Evolutionary conservation across 2,888 invertebrate genomes (phyloP).

Genomic region (Hyles lineata): DNA sequence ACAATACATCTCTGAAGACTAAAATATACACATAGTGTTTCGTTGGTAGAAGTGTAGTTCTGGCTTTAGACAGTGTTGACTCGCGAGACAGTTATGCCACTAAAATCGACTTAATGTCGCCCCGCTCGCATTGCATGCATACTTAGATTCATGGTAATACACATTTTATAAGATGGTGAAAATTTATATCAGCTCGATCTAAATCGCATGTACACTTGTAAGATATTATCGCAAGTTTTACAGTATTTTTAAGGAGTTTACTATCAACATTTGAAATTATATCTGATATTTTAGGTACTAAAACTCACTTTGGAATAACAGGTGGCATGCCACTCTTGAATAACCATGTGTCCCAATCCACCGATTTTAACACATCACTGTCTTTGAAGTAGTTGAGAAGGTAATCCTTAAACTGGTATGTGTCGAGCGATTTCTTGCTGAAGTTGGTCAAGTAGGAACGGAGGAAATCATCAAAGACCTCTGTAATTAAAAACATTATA

Average conservation of each 20-base stretch:
- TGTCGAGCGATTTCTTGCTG: slow-evolving; percentile 92
- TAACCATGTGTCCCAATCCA: slow-evolving; percentile 96
- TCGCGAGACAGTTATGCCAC: no score
- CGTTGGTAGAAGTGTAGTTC: no score
- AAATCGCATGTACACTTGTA: background rate
- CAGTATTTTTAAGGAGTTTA: no score
- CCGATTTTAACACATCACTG: slow-evolving; percentile 80
- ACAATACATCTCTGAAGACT: no score
- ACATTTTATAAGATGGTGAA: background rate
- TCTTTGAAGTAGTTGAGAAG: slow-evolving; percentile 89
- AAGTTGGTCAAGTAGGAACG: slow-evolving; percentile 91
- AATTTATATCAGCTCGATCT: background rate
- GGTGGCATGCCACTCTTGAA: slow-evolving; percentile 94
- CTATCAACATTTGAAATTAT: no score
- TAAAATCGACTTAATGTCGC: no score
- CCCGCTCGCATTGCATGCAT: background rate
- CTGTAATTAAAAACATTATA: slow-evolving; percentile 47
- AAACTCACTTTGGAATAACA: slow-evolving; percentile 89
- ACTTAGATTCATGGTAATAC: no score
- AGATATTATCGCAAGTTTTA: no score
- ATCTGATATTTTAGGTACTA: no score
- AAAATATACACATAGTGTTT: no score
- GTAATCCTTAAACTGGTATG: slow-evolving; percentile 90
- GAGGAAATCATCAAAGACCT: slow-evolving; percentile 92
- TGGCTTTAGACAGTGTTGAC: no score